Base-by-base conservation (phyloP, 2,113 vertebrate genomes). In the Morone chrysops region DNA sequence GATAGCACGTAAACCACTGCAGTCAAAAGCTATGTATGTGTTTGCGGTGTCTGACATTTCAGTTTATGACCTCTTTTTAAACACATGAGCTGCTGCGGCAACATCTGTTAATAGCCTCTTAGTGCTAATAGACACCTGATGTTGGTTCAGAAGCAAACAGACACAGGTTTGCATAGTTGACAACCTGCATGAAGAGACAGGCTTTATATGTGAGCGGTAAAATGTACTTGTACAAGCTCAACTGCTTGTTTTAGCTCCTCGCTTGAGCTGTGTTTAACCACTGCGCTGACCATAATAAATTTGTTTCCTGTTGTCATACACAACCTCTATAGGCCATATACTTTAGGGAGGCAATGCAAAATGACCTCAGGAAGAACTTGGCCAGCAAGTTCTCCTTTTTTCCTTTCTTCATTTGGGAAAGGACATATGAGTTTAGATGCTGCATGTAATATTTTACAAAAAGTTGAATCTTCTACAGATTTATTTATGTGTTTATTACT, bases 1-100 rank as follows among this genome's bases (percentile, higher is more conserved):
- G 53, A 45, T 7, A 71, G 66, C 43, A 43, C 40, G 6, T 57
- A 77, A 81, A 89, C 43, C 70, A 25, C 48, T 1, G 36, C 25
- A 10, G 56, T 65, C 53, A 59, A 14, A 63, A 14, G 36, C 40
- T 31, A 1, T 8, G 53, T 25, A 43, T 40, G 50, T 66, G 60
- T 60, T 20, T 53, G 80, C 57, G 43, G 66, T 13, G 57, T 51
- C 12, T 83, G 75, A 70, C 7, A 43, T 60, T 70, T 79, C 4
- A n/a, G 41, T 87, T 88, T 76, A 85, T 31, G 45, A 36, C 57
- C 25, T 65, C 71, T 54, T 41, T 63, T 82, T 80, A 87, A 88
- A 83, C 72, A 70, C 69, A 80, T 0, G 4, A 75, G 85, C 54
- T 62, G 53, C 40, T 82, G n/a, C 54, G 62, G 31, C 63, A 81